Conservation (phyloP, 92 coral and sea anemone genomes). For the Hydrozoanthus gracilis region DNA sequence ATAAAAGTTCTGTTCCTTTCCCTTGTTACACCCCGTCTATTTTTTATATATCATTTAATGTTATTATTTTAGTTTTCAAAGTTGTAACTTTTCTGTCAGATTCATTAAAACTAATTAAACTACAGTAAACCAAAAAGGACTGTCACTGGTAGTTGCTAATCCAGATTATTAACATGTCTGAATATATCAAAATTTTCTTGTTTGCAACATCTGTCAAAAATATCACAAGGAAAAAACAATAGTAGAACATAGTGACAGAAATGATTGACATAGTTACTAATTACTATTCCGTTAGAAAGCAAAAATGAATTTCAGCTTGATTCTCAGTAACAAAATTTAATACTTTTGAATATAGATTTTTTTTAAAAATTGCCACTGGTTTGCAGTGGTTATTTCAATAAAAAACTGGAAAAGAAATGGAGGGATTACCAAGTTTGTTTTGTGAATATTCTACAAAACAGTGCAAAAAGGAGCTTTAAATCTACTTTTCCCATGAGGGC, state of each 20-base stretch:
- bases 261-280: background rate
- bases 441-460: conserved; percentile 6
- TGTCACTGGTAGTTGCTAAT: conserved; percentile 8
- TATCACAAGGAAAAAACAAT: conserved; percentile 6
- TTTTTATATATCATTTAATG: background rate
- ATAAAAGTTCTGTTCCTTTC: too few species aligned
- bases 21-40: background rate
- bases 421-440: background rate
- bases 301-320: background rate
- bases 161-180: conserved; percentile 7
- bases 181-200: background rate
- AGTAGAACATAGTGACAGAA: background rate
- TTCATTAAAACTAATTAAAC: conserved; percentile 4
- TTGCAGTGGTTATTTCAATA: background rate
- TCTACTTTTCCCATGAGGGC: conserved; percentile 10
- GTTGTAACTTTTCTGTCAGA: conserved; percentile 2
- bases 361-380: background rate
- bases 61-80: background rate
- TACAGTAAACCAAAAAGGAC: conserved; percentile 7
- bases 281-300: background rate
- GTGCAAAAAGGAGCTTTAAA: conserved; percentile 7
- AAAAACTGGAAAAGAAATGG: conserved; percentile 4
- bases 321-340: background rate
- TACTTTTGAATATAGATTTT: background rate
- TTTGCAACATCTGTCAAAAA: background rate